Base-by-base conservation (phyloP, 2,797 vertebrate genomes). In the Poecilia picta region DNA sequence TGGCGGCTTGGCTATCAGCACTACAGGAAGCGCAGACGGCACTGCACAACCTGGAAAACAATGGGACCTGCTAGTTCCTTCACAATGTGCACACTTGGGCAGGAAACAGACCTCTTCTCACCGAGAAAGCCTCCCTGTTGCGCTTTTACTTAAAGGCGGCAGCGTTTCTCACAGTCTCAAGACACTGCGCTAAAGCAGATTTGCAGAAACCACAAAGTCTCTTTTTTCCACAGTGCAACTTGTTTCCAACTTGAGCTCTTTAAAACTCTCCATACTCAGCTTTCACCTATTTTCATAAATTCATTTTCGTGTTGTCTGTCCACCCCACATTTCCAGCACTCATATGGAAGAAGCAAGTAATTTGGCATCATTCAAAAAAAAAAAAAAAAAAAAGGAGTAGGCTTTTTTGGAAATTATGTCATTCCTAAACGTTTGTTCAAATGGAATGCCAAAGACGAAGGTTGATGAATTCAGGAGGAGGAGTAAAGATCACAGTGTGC, bases 11-110 rank as follows among this genome's bases (percentile, higher is more conserved):
- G 85, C 91, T 92, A 90, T 92, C 91, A 91, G 86, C 84, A 89
- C 89, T 90, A 91, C 94, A 95, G 93, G 93, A 95, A 94, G 89
- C 85, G 49, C 55, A 84, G 73, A 83, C 89, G 87, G 91, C 89
- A 94, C 87, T 16, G 80, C 73, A 73, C 78, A 79, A 88, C 78
- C 90, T 73, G 75, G 78, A 83, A 92, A 91, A 94, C 94, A 95
- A 94, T 94, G 83, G 90, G 74, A 78, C 80, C 86, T 66, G 81
- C 86, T 83, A 90, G 91, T 88, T 91, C 78, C 83, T 91, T 86
- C 82, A 90, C 89, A 90, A 91, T 88, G 84, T 79, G 77, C 85
- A 87, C 84, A 88, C 80, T 89, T 31, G 77, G 88, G 88, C 91
- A 93, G 91, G 90, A 94, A 93, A 87, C 89, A 81, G 82, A 80